Base-by-base conservation (phyloP, 1,140 invertebrate species). In the Brachionus plicatilis region DNA sequence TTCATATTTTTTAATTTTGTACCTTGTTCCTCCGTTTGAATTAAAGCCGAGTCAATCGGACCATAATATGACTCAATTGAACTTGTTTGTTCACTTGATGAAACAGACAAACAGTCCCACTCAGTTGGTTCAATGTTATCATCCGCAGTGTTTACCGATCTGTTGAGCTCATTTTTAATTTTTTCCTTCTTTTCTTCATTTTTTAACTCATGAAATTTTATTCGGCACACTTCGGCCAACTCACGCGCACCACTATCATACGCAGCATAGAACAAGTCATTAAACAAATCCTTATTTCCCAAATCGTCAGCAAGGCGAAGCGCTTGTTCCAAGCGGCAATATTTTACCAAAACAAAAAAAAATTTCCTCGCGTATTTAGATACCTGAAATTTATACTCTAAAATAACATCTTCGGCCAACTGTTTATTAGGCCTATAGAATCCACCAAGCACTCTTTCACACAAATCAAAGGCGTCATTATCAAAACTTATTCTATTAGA, bases 171-270 rank as follows among this genome's bases (percentile, higher is more conserved):
- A 33, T 76, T 76, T 50, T 14, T 47, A 7, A 76, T n/a, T 29
- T 50, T 27, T 76, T 76, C 45, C 27, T 50, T 50, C 50, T 12
- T 37, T 50, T 76, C 72, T 27, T 50, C 43, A 29, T 76, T 27
- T 50, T 50, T 76, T 20, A 50, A 50, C 50, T 76, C 72, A 29
- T 76, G 72, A 50, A 50, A 76, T 76, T 76, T 76, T 14, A 76
- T 20, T 50, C 72, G 20, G 11, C 72, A 76, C 24, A 76, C 72
- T 14, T 76, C 45, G 11, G 68, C 68, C 5, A 72, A 11, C 41
- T 72, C 33, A 72, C 27, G 20, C 4, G 43, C 72, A 45, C 43
- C 43, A 37, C 12, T 0, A 50, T 76, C 72, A 29, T 29, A 37
- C 53, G 43, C 41, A 11, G 20, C 9, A 76, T 76, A 76, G 27